A percentile compares a stretch with the other conserved stretches of the same genome.
Evolutionary conservation across 2,888 invertebrate species (phyloP).

Genomic region (Tetanocera ferruginea): DNA sequence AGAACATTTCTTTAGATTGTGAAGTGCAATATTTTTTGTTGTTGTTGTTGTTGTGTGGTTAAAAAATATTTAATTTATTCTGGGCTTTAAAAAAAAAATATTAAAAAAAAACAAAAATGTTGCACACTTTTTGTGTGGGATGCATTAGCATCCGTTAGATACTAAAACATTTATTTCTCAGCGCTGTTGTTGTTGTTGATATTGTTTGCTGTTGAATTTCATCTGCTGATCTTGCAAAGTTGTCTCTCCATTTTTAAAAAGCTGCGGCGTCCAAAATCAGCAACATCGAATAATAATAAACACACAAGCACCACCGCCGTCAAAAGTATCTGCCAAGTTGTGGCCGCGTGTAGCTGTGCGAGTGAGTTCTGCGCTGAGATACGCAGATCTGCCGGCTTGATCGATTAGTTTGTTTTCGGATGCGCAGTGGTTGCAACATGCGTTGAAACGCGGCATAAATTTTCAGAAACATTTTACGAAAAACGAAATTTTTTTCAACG

Average conservation of each 20-base stretch:
- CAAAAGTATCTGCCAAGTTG: not conserved
- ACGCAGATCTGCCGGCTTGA: slow-evolving; percentile 20
- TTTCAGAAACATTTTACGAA: too few species aligned
- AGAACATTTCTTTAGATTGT: not conserved
- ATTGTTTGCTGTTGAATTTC: slow-evolving; percentile 12
- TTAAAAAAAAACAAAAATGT: not conserved
- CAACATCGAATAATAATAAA: not conserved
- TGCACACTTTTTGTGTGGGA: slow-evolving; percentile 17
- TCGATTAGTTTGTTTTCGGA: slow-evolving; percentile 29
- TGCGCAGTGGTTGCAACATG: slow-evolving; percentile 24
- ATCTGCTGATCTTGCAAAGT: slow-evolving; percentile 11
- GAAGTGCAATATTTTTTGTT: not conserved
- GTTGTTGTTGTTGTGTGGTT: not conserved
- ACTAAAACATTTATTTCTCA: slow-evolving; percentile 11
- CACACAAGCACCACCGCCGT: not conserved
- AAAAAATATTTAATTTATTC: slow-evolving; percentile 22
- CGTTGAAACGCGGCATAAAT: not conserved
- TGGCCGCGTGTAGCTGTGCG: not conserved
- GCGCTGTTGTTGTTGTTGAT: slow-evolving; percentile 1
- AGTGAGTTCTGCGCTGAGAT: not conserved
- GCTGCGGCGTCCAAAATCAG: not conserved
- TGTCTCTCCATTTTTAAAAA: not conserved
- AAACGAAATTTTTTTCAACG: too few species aligned
- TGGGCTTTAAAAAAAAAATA: not conserved
- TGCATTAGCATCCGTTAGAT: slow-evolving; percentile 33